Percentiles rank a stretch among this genome's conserved stretches.
Evolutionary conservation across 2,113 vertebrate genomes (phyloP).

Genomic region (Neogobius melanostomus): DNA sequence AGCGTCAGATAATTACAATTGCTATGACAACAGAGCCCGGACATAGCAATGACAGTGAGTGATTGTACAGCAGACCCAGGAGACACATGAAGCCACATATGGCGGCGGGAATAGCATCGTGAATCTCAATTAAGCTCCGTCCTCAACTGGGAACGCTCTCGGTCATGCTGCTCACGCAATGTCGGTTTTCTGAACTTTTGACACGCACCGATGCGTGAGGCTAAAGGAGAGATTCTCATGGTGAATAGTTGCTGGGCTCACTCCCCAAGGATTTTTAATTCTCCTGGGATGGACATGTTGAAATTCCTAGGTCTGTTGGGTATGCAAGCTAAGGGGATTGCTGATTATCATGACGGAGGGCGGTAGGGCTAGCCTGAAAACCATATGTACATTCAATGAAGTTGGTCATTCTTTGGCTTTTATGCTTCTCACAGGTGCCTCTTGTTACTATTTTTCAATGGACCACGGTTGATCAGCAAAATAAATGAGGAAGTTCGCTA

Average conservation of each 20-base stretch:
- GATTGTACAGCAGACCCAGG: conserved; percentile 13
- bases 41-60: conserved; percentile 5
- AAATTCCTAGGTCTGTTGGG: no score
- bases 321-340: no score
- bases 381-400: no score
- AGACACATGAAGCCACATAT: conserved; percentile 43
- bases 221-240: conserved; percentile 1
- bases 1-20: conserved; percentile 27
- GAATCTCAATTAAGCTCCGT: conserved; percentile 44
- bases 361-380: no score
- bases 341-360: no score
- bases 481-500: no score
- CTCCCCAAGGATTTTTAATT: no score
- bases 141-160: conserved; percentile 33
- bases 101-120: conserved; percentile 26
- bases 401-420: no score
- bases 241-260: background rate
- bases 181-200: conserved; percentile 23
- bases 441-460: no score
- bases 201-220: background rate
- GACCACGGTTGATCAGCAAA: no score
- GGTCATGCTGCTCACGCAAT: background rate
- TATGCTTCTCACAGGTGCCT: no score
- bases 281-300: no score
- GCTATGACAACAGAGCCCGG: background rate